These are phyloP conservation scores for Platycheirus albimanus DNA, from an alignment of 2,888 invertebrate genomes.

Conservation along the genomic window DNA sequence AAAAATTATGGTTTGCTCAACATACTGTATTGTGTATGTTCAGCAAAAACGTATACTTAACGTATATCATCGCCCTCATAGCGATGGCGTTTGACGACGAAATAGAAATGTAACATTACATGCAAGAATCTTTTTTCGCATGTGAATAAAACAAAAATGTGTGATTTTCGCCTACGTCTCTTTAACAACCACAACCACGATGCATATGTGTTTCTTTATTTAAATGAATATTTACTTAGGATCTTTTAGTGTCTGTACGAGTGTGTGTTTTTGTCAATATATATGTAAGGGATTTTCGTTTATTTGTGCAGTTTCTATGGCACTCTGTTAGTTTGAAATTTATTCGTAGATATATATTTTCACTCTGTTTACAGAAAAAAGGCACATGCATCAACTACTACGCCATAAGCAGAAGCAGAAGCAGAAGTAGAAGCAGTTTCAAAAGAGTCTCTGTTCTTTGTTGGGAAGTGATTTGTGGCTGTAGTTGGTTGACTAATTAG, in stretches of 20 bases:
- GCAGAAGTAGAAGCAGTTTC: not conserved
- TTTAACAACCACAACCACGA: slow-evolving; percentile 18
- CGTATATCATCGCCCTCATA: too few relatives aligned
- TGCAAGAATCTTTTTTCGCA: not conserved
- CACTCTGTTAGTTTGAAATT: slow-evolving; percentile 47
- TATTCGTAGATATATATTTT: slow-evolving; percentile 49
- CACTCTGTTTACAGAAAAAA: slow-evolving; percentile 19
- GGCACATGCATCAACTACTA: slow-evolving; percentile 36
- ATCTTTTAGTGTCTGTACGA: slow-evolving; percentile 9
- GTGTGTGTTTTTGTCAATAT: slow-evolving; percentile 35
- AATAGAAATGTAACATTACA: not conserved
- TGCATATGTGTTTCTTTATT: slow-evolving; percentile 33
- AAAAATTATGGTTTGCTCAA: too few relatives aligned
- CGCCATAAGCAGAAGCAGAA: slow-evolving; percentile 3
- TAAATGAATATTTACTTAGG: slow-evolving; percentile 58
- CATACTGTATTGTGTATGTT: too few relatives aligned
- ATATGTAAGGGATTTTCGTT: slow-evolving; percentile 38
- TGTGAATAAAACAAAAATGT: slow-evolving; percentile 46
- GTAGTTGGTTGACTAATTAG: slow-evolving; percentile 56
- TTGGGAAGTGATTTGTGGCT: slow-evolving; percentile 53
- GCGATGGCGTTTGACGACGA: not conserved
- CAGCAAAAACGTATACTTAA: too few relatives aligned
- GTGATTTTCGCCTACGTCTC: slow-evolving; percentile 30
- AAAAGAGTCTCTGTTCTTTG: slow-evolving; percentile 22
- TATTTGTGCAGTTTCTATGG: slow-evolving; percentile 60